A percentile compares a stretch with the other conserved stretches of the same genome.
Conservation (phyloP, 2,113 vertebrate genomes). For the Rattus norvegicus region DNA sequence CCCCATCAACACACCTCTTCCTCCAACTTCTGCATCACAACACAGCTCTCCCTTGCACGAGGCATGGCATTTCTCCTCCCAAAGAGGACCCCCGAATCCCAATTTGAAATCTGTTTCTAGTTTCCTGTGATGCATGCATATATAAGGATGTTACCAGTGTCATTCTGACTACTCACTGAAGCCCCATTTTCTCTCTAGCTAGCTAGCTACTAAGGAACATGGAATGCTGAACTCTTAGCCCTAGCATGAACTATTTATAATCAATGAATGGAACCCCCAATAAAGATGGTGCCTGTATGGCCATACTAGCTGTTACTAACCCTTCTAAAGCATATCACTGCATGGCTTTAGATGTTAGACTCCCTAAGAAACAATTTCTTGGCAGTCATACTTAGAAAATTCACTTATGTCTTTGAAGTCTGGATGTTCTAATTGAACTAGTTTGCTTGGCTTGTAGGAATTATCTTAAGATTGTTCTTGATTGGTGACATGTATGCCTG, state of each 20-base stretch:
- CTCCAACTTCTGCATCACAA: background rate
- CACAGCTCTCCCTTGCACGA: background rate
- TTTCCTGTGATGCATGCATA: background rate
- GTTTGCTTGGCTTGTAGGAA: background rate
- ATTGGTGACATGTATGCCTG: background rate
- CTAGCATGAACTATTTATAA: background rate
- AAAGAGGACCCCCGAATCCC: background rate
- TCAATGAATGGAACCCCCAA: background rate
- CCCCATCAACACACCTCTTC: background rate
- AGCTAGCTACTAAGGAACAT: background rate
- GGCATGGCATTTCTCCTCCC: background rate
- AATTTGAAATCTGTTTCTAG: no score
- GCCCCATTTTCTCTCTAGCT: background rate
- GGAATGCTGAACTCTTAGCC: background rate
- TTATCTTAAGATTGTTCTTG: background rate
- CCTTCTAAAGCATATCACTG: background rate
- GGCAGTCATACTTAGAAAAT: constrained; percentile 9
- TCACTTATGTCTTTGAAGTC: background rate
- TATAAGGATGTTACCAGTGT: background rate
- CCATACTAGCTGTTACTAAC: background rate
- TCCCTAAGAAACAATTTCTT: constrained; percentile 43
- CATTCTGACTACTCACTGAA: background rate
- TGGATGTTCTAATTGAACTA: constrained; percentile 21
- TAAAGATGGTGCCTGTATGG: background rate
- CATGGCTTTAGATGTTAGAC: background rate